Conservation (phyloP, 2,113 vertebrate species). For the Hystrix cristata region DNA sequence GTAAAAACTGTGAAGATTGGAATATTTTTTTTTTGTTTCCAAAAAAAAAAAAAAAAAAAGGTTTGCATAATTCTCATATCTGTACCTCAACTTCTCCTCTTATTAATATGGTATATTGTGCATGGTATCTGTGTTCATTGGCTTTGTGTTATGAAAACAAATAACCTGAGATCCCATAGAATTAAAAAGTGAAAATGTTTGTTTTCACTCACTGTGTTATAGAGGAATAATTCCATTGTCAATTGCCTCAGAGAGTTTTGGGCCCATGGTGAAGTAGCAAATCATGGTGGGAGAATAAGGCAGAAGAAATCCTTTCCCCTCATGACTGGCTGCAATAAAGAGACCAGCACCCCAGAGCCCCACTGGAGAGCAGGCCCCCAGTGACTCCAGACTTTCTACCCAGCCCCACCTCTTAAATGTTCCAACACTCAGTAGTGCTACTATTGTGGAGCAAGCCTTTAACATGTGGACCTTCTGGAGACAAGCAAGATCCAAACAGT, state of each 20-base stretch:
- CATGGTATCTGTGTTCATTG: not conserved
- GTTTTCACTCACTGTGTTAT: not conserved
- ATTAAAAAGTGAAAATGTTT: not conserved
- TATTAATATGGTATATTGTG: not conserved
- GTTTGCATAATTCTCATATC: not conserved
- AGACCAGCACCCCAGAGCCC: not conserved
- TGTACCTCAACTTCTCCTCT: not conserved
- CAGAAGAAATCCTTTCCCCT: not conserved
- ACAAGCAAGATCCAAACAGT: not conserved
- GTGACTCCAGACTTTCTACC: not conserved
- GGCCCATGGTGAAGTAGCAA: too few species aligned
- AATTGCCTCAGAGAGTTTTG: not conserved
- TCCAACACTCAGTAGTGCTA: not conserved
- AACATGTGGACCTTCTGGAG: not conserved
- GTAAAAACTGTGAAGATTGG: not conserved
- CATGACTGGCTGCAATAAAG: too few species aligned
- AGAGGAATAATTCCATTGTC: not conserved
- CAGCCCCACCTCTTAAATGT: not conserved
- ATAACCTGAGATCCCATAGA: not conserved
- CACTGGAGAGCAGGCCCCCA: not conserved
- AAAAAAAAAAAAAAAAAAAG: not conserved
- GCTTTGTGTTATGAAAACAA: not conserved
- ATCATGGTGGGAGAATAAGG: not conserved
- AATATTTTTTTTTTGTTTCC: not conserved
- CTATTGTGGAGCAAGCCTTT: not conserved